Base-by-base conservation (phyloP, 2,797 vertebrate genomes). In the Rhabdophis nuchalis region DNA sequence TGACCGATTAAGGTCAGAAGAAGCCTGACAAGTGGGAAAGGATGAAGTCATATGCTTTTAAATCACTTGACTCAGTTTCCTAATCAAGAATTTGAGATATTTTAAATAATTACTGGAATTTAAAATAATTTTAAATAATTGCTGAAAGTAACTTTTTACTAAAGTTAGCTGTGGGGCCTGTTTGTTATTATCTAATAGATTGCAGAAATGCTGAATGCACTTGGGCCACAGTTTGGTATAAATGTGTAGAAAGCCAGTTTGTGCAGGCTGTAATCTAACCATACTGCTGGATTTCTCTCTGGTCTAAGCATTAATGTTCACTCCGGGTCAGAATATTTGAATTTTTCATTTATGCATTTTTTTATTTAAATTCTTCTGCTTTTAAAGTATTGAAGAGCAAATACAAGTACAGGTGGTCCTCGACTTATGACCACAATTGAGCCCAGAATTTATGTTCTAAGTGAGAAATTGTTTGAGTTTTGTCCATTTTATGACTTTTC, bases 51-150 rank as follows among this genome's bases (percentile, higher is more conserved):
- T 58, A 16, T 10, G n/a, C 46, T 86, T 88, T 46, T 50, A 68
- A 29, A 56, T 57, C 20, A 5, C 61, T n/a, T 64, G 50, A 14
- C 29, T 85, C 41, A 5, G 6, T 7, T 60, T 32, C 20, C 36
- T 96, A 93, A 94, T 92, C 92, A 94, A 95, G 1, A 94, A 93
- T 57, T 92, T 92, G 92, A 94, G 94, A 92, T 93, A 92, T 93
- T 91, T 93, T 92, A 95, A 95, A 95, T 94, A 94, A 93, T 56
- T 56, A 36, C 58, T 86, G 52, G 32, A 68, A 92, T 93, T 91
- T 93, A 91, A 95, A 57, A 89, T 12, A 57, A 61, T 61, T n/a
- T 93, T 92, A 95, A 57, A 89, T 12, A 57, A 61, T 61, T n/a
- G 54, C 87, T n/a, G 20, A 61, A 92, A 88, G 91, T 41, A 20